Base-by-base conservation (phyloP, 2,888 invertebrate genomes). In the Plebejus melissa region DNA sequence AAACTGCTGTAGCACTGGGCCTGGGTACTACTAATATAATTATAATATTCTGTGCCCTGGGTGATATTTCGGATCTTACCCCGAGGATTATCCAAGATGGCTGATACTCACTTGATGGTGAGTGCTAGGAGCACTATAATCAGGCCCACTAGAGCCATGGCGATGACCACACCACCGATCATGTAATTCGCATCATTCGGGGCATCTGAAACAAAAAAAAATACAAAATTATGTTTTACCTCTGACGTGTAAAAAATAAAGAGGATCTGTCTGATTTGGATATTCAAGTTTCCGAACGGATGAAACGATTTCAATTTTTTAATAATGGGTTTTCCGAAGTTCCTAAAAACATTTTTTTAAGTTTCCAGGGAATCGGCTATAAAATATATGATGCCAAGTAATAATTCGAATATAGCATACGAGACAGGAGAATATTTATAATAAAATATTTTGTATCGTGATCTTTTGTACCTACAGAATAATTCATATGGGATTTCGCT, bases 131-230 rank as follows among this genome's bases (percentile, higher is more conserved):
- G 94, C 81, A 97, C 95, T 85, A 97, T 97, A 84, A 97, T 96
- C 78, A 96, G 94, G 82, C 96, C 97, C 80, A 97, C 97, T 84
- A 97, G 94, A 83, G 96, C 94, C 96, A 97, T 97, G 80, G 97
- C 97, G 88, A 97, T 97, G 85, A 97, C 94, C 82, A 97, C 97
- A 79, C 97, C 97, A 86, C 96, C 96, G 91, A 97, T 96, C 96
- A 97, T 96, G 94, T 96, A 97, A 90, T 96, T 94, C 90, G 96
- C 96, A 94, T 97, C 96, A 92, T 95, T 96, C 78, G 97, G 97
- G 85, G 96, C 96, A 95, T 97, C 97, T 97, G 95, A 69, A 96
- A 96, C 85, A 91, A 93, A 83, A 13, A 72, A 77, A 75, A 74
- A 50, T 11, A 11, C 3, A 57, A 57, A 41, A 41, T 41, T 41